phyloP scores from a whole-genome alignment of 2,113 vertebrate genomes.

The Gymnorhina tibicen region DNA sequence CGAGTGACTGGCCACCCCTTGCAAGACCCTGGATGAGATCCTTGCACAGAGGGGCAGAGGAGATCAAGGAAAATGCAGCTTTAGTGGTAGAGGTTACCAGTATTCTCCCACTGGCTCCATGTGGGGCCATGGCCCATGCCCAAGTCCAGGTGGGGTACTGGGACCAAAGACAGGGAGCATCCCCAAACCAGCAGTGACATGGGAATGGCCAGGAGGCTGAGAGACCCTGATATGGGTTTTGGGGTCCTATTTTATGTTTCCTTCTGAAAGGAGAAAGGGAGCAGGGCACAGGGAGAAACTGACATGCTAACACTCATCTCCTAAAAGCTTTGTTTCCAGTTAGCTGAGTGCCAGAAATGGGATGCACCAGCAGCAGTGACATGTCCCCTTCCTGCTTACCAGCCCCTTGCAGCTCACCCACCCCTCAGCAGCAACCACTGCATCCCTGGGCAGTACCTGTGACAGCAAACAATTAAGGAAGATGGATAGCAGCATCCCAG shows the following conservation, averaged over 20 bases:
- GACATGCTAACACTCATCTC: not conserved
- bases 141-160: accelerated
- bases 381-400: not conserved
- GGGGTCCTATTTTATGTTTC: not conserved
- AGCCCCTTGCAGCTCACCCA: not conserved
- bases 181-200: not conserved
- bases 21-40: not conserved
- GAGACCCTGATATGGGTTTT: not conserved
- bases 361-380: not conserved
- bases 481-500: not conserved
- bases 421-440: not conserved
- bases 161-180: not conserved
- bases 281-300: not conserved
- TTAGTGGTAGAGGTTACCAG: not conserved
- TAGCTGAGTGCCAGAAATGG: not conserved
- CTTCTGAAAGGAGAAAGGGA: not conserved
- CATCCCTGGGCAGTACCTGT: not conserved
- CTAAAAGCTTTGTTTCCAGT: not conserved
- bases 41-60: not conserved
- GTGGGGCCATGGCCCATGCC: not conserved
- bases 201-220: not conserved
- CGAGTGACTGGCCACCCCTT: not conserved
- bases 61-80: not conserved
- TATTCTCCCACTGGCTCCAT: not conserved
- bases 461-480: not conserved